Evolutionary conservation across 2,797 vertebrate species (phyloP), one percentile per base, ranked within the genome.

Genomic region (Megaceryle alcyon): DNA sequence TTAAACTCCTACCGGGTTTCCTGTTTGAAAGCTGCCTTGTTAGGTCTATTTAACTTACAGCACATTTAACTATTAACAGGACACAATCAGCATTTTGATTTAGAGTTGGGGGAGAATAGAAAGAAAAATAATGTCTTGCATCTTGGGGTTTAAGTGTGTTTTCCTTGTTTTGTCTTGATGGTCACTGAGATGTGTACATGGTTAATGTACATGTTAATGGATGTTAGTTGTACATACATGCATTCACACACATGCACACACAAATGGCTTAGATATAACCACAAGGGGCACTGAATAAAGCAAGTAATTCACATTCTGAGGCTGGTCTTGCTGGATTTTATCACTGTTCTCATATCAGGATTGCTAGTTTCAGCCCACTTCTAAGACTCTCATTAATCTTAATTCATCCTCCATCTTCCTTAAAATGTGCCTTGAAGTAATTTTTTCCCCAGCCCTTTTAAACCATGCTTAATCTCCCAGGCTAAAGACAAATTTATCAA

Each of bases 311-410:
- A 29, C 91, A 96, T 97, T 96, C 97, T 82, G 72, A 57, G 39
- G 59, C 57, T 94, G 84, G 77, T 77, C 77, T 91, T 95, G 61
- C 87, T 88, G 84, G 71, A 57, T 96, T 96, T 96, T 95, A 96
- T 97, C 95, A 89, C 71, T 61, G 85, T 88, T 82, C 88, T 96
- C 79, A 60, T 96, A 97, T 93, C 91, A 86, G 41, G 65, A 64
- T 79, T 91, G 82, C 86, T 95, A 65, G 83, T 86, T 97, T 88
- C 88, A 91, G 91, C 76, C 88, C 68, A 89, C 94, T 95, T 92
- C 79, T 88, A 88, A 92, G 89, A 88, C 80, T 87, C 83, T 93
- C 96, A 97, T 97, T 97, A 97, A 98, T 97, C 86, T 97, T 96
- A 94, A 92, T 93, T 94, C 86, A 90, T 90, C 94, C 89, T 95